Evolutionary conservation across 2,113 vertebrate species (phyloP), one percentile per base, ranked within the genome.

Genomic region (Caretta caretta): DNA sequence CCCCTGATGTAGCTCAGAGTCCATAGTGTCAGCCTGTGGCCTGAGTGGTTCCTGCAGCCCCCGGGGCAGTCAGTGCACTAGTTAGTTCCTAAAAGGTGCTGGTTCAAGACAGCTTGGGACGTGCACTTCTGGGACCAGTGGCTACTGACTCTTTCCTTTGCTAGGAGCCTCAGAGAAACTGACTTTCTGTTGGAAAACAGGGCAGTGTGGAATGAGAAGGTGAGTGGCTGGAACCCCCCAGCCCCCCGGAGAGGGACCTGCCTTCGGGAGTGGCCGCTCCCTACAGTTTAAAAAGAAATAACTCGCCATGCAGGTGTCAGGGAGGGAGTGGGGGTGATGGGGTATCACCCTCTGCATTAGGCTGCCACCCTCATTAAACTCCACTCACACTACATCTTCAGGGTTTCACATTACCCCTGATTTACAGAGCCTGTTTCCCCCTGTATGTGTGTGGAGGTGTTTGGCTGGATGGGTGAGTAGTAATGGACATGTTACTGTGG

Each of bases 391-490:
- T n/a, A 35, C 84, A 2, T 8, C 35, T 56, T 10, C 84, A 72
- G 53, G 35, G 27, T 42, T 75, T 22, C 16, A 22, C 5, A 38
- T 5, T 62, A 59, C 35, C 51, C 31, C 9, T 78, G 80, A 0
- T 0, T 51, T 76, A 48, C 42, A 48, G 22, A 76, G 72, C 31
- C 76, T 51, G 24, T 16, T 38, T 87, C 24, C 46, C 17, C 6
- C 5, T 48, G 0, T 2, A 46, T 48, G 4, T n/a, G 50, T 10
- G 8, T 4, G 0, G 1, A 31, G 35, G 80, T 20, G 2, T 38
- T 82, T 88, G 81, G 16, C 20, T 78, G 50, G 31, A 69, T 20
- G 25, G 84, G 59, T 48, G 8, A 31, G 54, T 24, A 56, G 31
- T 12, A 27, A 11, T 78, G 22, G 42, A 8, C 65, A 72, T 48